Evolutionary conservation across 1,140 invertebrate species (phyloP).

Genomic region (Trachelipus rathkii): DNA sequence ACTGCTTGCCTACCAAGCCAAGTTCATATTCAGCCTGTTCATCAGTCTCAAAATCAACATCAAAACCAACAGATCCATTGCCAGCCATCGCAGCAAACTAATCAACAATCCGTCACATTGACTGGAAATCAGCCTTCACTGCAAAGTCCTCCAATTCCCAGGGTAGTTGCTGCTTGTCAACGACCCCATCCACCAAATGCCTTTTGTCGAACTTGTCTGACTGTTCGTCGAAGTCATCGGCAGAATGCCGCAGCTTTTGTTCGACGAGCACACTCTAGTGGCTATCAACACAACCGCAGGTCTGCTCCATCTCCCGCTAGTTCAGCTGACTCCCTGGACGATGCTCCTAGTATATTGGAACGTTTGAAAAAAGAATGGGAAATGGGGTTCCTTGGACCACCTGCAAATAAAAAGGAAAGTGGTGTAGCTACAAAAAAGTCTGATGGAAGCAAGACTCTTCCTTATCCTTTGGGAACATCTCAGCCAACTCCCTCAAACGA

Average conservation of each 20-base stretch:
- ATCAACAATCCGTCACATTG: neutral
- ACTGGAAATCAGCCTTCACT: neutral
- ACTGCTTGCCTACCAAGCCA: neutral
- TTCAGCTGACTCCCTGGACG: neutral
- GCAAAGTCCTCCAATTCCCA: neutral
- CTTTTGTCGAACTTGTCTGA: neutral
- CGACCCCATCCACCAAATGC: neutral
- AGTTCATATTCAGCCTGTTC: neutral
- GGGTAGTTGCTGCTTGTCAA: neutral
- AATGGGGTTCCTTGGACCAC: neutral
- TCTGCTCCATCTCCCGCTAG: neutral
- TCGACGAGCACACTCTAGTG: neutral
- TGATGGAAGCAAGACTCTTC: neutral
- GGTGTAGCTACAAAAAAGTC: neutral
- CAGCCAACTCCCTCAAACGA: neutral
- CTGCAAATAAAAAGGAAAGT: neutral
- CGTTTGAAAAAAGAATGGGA: neutral
- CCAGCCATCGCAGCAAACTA: neutral
- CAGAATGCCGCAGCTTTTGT: neutral
- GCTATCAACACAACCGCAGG: neutral
- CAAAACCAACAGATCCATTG: neutral
- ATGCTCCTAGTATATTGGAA: neutral
- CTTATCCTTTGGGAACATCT: neutral
- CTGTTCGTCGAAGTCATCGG: neutral
- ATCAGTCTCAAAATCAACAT: neutral